phyloP scores from a whole-genome alignment of 2,797 vertebrate species.

The Rhinoraja longicauda region DNA sequence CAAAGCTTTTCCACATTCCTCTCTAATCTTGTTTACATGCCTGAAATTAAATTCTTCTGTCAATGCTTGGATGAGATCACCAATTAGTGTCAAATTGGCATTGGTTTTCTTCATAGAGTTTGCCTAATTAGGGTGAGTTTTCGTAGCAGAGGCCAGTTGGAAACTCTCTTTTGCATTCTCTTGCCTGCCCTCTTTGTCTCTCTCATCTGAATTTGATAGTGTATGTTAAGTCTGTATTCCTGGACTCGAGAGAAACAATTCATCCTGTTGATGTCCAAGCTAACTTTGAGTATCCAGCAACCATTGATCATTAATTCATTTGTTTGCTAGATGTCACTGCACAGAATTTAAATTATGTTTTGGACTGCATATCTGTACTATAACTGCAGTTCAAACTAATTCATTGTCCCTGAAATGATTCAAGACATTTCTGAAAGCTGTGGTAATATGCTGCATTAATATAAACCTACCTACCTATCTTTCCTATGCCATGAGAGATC shows the following conservation, averaged over 20 bases:
- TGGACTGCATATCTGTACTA: neutral
- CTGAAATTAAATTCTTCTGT: neutral
- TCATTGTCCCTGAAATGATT: neutral
- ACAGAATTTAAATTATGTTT: neutral
- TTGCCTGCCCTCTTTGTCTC: too few species aligned
- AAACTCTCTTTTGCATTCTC: too few species aligned
- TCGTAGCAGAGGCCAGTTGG: neutral
- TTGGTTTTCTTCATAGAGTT: neutral
- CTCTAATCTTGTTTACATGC: neutral
- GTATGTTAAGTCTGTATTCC: neutral
- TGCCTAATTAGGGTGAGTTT: neutral
- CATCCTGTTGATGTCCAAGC: neutral
- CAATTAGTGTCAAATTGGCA: conserved; percentile 11
- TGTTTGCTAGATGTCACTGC: neutral
- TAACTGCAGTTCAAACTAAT: conserved; percentile 2
- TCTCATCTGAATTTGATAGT: neutral
- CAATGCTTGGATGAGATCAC: neutral
- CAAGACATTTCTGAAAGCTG: neutral
- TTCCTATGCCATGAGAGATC: neutral
- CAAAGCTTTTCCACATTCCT: neutral
- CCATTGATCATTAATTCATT: neutral
- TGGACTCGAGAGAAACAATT: neutral
- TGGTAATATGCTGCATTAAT: neutral
- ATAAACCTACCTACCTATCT: neutral
- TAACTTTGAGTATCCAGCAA: neutral